A percentile compares a stretch with the other conserved stretches of the same genome.
Evolutionary conservation across 2,888 invertebrate species (phyloP).

Genomic region (Latrodectus elegans): DNA sequence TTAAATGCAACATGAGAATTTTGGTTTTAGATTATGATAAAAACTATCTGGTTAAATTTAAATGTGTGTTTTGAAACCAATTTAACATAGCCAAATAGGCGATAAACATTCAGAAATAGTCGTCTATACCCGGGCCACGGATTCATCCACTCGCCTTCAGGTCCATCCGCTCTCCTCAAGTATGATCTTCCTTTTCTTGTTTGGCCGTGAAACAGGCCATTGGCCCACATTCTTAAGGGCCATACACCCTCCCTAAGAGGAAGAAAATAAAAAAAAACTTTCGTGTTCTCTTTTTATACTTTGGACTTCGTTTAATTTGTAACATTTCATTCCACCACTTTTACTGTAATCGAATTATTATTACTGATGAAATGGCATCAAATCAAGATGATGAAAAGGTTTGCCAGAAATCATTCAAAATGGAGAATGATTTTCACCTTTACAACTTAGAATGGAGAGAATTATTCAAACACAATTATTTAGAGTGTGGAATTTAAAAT

Average conservation of each 20-base stretch:
- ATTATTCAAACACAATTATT: too few species aligned
- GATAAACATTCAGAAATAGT: neutral
- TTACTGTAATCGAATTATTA: constrained; percentile 2
- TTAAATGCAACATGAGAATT: too few species aligned
- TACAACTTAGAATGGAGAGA: too few species aligned
- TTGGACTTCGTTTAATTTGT: neutral
- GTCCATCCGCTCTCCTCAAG: constrained; percentile 17
- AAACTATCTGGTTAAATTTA: too few species aligned
- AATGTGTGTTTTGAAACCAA: too few species aligned
- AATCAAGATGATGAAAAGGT: too few species aligned
- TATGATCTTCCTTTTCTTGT: constrained; percentile 32
- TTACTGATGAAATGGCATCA: neutral
- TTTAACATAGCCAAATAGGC: neutral
- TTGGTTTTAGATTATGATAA: too few species aligned
- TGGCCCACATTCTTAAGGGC: constrained; percentile 51
- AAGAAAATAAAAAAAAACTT: neutral
- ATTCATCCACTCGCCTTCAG: constrained; percentile 11
- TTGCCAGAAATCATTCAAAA: too few species aligned
- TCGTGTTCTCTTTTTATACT: neutral
- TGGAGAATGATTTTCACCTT: too few species aligned
- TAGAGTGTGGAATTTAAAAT: too few species aligned
- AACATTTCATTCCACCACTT: neutral
- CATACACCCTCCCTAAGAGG: constrained; percentile 22
- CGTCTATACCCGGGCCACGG: neutral
- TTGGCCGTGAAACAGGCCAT: constrained; percentile 53